A percentile compares a stretch with the other conserved stretches of the same genome.
phyloP scores from a whole-genome alignment of 2,797 vertebrate species.

The Scyliorhinus canicula region DNA sequence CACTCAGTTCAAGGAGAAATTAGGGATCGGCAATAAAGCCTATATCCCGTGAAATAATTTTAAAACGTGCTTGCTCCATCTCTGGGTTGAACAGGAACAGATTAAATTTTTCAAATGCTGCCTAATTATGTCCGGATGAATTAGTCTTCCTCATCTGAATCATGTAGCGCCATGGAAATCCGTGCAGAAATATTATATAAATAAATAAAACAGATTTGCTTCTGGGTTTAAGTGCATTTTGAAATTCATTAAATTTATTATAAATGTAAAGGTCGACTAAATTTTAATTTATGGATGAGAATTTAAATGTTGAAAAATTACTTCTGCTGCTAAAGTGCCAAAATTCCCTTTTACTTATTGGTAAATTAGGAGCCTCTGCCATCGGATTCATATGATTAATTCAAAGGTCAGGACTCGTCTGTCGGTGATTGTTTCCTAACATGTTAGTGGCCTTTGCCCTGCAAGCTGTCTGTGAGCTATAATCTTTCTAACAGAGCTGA shows the following conservation, averaged over 20 bases:
- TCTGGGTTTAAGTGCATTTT: not conserved
- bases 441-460: not conserved
- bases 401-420: not conserved
- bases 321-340: not conserved
- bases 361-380: not conserved
- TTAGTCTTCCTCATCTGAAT: not conserved
- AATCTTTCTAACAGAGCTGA: not conserved
- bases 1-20: no score
- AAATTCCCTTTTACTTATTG: not conserved
- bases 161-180: not conserved
- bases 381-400: not conserved
- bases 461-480: not conserved
- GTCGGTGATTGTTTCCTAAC: not conserved
- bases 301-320: not conserved
- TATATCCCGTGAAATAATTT: no score
- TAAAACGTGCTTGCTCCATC: not conserved
- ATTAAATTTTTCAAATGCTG: not conserved
- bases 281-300: not conserved
- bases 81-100: not conserved
- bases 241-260: not conserved
- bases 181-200: not conserved
- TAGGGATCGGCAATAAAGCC: no score
- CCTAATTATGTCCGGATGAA: not conserved
- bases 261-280: not conserved
- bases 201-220: not conserved